A percentile compares a stretch with the other conserved stretches of the same genome.
These are phyloP conservation scores for Palythoa caribaeorum DNA, from an alignment of 92 coral and sea anemone genomes.

Conservation along the genomic window DNA sequence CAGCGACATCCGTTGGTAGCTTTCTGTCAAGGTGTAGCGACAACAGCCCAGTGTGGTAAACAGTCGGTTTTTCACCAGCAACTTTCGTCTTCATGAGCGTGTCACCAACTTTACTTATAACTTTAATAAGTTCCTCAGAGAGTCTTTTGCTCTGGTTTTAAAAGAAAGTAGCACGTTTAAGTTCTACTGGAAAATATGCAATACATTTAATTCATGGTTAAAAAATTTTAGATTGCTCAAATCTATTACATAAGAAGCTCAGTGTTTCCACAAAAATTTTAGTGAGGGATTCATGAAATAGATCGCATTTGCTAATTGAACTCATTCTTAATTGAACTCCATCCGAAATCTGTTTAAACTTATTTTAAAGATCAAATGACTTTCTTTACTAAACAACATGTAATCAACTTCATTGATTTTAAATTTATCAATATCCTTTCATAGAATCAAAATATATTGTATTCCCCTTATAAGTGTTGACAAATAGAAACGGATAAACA, in stretches of 20 bases:
- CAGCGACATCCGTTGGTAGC: conserved; percentile 6
- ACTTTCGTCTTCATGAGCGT: conserved; percentile 17
- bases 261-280: not conserved
- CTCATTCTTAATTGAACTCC: no score
- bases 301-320: no score
- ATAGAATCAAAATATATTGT: no score
- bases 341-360: no score
- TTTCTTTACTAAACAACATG: no score
- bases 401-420: no score
- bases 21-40: conserved; percentile 30
- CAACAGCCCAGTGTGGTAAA: not conserved
- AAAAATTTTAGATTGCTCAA: not conserved
- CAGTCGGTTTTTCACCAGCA: conserved; percentile 34
- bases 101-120: conserved; percentile 1
- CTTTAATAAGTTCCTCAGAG: not conserved
- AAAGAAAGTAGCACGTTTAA: not conserved
- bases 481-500: no score
- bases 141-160: conserved; percentile 13
- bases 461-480: no score
- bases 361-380: no score
- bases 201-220: not conserved
- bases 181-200: not conserved
- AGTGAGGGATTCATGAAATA: no score
- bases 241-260: not conserved
- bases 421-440: no score